These are phyloP conservation scores for Lepas anatifera DNA, from an alignment of 2,888 invertebrate species.

Conservation along the genomic window DNA sequence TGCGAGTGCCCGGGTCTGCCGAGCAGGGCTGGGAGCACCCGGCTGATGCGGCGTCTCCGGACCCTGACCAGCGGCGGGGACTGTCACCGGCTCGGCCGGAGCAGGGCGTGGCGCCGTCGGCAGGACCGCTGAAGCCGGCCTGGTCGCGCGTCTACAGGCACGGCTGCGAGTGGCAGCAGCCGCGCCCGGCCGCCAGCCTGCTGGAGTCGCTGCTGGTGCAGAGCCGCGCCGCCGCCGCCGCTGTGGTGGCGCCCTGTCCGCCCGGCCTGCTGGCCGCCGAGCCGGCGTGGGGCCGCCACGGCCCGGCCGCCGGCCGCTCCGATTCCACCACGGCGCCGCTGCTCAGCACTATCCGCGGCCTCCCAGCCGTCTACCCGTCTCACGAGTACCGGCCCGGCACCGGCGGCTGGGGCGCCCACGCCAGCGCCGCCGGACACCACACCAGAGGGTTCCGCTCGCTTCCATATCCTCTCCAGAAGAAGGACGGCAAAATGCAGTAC, in stretches of 20 bases:
- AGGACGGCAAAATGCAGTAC: slow-evolving; percentile 99
- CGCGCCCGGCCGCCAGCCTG: background rate
- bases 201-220: background rate
- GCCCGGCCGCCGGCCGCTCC: background rate
- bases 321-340: slow-evolving; percentile 14
- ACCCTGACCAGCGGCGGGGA: background rate
- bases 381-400: slow-evolving; percentile 49
- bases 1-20: slow-evolving; percentile 42
- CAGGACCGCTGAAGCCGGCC: slow-evolving; percentile 13
- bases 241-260: background rate
- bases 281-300: background rate
- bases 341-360: slow-evolving; percentile 35
- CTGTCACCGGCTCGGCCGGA: background rate
- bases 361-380: slow-evolving; percentile 56
- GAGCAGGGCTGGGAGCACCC: slow-evolving; percentile 26
- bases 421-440: slow-evolving; percentile 8
- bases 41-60: too few relatives aligned
- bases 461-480: slow-evolving; percentile 92
- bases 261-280: too few relatives aligned
- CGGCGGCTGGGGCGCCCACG: background rate
- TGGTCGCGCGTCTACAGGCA: too few relatives aligned
- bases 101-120: background rate
- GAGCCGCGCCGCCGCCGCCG: background rate
- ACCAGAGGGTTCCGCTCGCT: slow-evolving; percentile 74
- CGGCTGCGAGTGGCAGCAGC: background rate